Evolutionary conservation across 2,797 vertebrate genomes (phyloP), one percentile per base, ranked within the genome.

Genomic region (Harpagifer antarcticus): DNA sequence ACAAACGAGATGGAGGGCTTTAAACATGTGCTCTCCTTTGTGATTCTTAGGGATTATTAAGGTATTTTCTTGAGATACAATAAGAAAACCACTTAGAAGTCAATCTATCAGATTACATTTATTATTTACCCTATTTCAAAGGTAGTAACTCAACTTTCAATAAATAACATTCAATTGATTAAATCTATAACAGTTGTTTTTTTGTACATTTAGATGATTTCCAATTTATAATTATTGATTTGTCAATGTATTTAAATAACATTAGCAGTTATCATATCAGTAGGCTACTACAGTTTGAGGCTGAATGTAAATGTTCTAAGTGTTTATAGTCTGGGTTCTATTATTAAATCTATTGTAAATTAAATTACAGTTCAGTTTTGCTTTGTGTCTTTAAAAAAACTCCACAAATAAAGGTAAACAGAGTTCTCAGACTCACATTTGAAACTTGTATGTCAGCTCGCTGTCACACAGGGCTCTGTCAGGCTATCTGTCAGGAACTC

Each of bases 401-500:
- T 45, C 15, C 42, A 20, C 40, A 45, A 55, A 54, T 40, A 49
- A 59, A 88, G 84, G 64, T 82, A 74, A 88, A 85, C 68, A 76
- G 8, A 37, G 8, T 84, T 87, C 78, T 73, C 74, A 64, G 66
- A 14, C 53, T 60, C 72, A 69, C 54, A 50, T 82, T 61, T 83
- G 59, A 66, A 57, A 67, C 61, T 27, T 76, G 69, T 73, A 15
- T 81, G 82, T 89, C 85, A 84, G 82, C 85, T 76, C 23, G 52
- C 83, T 88, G 86, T 85, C 87, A 84, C 74, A 58, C 60, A n/a
- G 54, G 19, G 15, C 43, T 19, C 84, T 85, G 84, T 88, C 90
- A 86, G 74, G 27, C 80, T 82, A 85, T 87, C 84, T 89, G 85
- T 93, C 89, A 88, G 10, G 66, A 90, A 89, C 80, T 87, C 87